Base-by-base conservation (phyloP, 2,113 vertebrate species). In the Aegithalos caudatus region DNA sequence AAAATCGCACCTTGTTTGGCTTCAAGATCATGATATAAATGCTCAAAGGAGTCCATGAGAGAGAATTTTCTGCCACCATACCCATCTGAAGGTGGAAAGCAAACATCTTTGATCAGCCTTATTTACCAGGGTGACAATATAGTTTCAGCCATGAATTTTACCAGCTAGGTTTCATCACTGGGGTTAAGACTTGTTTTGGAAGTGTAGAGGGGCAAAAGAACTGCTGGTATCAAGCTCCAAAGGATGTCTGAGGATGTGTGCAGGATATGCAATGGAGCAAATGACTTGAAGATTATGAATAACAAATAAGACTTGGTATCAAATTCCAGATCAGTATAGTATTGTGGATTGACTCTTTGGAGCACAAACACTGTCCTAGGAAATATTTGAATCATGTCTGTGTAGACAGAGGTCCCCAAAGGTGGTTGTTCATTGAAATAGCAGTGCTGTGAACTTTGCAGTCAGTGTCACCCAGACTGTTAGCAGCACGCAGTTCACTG, bases 211-310 rank as follows among this genome's bases (percentile, higher is more conserved):
- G 62, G 61, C 47, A 33, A 67, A 24, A 50, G 4, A 81, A 56
- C 4, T 35, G 31, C 6, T 27, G 14, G 3, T 53, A 23, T 3
- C 35, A 20, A 70, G 33, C 29, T 38, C 2, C 0, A 35, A 67
- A 37, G 5, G 3, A 2, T 3, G 0, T 48, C 29, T 85, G 50
- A 65, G 35, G 38, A 56, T 0, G 0, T 28, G 9, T 31, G n/a
- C 27, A 66, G 20, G 9, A 35, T 21, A 38, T 7, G 5, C 33
- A 24, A 40, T 3, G 9, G 53, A 70, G 16, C 2, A 65, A 81
- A 48, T 29, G 4, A n/a, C 8, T 62, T 51, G 19, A 60, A 69
- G 40, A 48, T 14, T 53, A 48, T 12, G 10, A 38, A 9, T 16
- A 65, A 71, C 35, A 86, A 45, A 37, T 44, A 1, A 2, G 22